Evolutionary conservation across 2,888 invertebrate species (phyloP), one percentile per base, ranked within the genome.

Genomic region (Volucella bombylans): DNA sequence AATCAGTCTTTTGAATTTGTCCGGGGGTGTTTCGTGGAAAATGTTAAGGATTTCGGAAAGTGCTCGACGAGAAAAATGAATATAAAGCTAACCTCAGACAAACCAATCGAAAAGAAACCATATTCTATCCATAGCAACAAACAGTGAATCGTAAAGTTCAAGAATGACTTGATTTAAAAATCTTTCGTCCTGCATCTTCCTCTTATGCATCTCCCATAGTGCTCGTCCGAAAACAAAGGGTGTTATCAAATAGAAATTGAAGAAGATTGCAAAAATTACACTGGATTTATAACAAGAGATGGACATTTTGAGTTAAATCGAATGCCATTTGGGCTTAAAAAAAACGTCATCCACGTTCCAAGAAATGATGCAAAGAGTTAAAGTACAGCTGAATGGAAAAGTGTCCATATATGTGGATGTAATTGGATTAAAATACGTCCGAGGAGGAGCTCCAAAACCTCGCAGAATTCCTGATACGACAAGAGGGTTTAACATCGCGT

Each of bases 291-390:
- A 0, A 92, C 90, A 0, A 89, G 89, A 0, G 89, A 90, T 47
- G 91, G 91, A 0, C 89, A 90, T 12, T 91, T 87, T 55, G 89
- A 91, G 78, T 86, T 77, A 15, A 88, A 89, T 14, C 81, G 88
- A 0, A 90, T 91, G 90, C 90, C 90, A 0, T 92, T 91, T 23
- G 23, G 90, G 2, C 87, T 92, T 0, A 83, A 86, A 0, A 18
- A 18, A 18, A 1, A 90, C 2, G 23, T 3, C 23, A 23, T 23
- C 23, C 3, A 23, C 23, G 23, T 23, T 23, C 23, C 23, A 23
- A 23, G 4, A 23, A 23, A 87, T 89, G 76, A 77, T 82, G 82
- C 23, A 55, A 18, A 39, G 64, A 8, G n/a, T n/a, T n/a, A n/a
- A 76, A 12, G 50, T 65, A 10, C 80, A 54, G 15, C 4, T 86